Conservation (phyloP, 23 tunicate species). For the Corella eumyota region DNA sequence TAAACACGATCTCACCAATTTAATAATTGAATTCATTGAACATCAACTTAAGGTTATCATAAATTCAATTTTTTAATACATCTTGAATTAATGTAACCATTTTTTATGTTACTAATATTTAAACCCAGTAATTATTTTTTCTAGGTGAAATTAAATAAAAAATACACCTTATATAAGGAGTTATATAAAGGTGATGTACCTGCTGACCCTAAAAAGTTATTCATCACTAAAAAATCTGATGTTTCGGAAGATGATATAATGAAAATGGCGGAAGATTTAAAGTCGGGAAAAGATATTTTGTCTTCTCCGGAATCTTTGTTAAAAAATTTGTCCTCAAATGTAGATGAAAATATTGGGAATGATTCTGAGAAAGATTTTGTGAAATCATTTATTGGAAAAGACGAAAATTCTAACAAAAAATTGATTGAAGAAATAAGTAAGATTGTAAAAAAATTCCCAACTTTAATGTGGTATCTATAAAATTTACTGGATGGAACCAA, state of each 20-base stretch:
- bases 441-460: too few relatives aligned
- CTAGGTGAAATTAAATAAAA: slow-evolving; percentile 26
- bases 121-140: background rate
- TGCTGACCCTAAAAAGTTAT: slow-evolving; percentile 58
- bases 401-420: slow-evolving; percentile 6
- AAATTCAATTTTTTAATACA: too few relatives aligned
- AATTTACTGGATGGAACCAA: too few relatives aligned
- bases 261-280: background rate
- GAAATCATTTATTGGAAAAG: slow-evolving; percentile 3
- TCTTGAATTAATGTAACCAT: too few relatives aligned
- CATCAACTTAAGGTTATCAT: slow-evolving; percentile 18
- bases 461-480: too few relatives aligned
- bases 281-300: slow-evolving; percentile 7
- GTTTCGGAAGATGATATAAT: background rate
- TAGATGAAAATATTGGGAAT: background rate
- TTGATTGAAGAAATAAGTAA: slow-evolving; percentile 30
- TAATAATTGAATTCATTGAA: slow-evolving; percentile 26
- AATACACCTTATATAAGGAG: slow-evolving; percentile 39
- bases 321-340: slow-evolving; percentile 10
- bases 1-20: slow-evolving; percentile 32
- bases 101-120: background rate
- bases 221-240: slow-evolving; percentile 21
- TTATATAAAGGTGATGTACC: slow-evolving; percentile 69
- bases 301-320: slow-evolving; percentile 49
- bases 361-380: slow-evolving; percentile 14